Base-by-base conservation (phyloP, 2,113 vertebrate genomes). In the Mungos mungo region DNA sequence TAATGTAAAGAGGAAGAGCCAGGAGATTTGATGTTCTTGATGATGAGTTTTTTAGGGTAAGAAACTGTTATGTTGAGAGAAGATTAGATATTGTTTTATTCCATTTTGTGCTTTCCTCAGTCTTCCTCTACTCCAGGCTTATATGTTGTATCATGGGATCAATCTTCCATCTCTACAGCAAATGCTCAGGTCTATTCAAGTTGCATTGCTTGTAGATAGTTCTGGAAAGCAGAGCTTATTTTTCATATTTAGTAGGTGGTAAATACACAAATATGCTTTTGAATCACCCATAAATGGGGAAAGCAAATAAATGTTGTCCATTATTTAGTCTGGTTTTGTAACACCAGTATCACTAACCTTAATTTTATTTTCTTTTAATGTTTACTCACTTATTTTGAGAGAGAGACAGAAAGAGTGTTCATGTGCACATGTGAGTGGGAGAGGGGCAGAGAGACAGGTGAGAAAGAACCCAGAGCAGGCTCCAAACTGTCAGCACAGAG, bases 281-380 rank as follows among this genome's bases (percentile, higher is more conserved):
- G 65, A 93, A 90, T 72, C 9, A 63, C 3, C 8, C 29, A 77
- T 0, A 54, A 13, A 47, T 83, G 9, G 79, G 35, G 52, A 92
- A 95, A 92, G 13, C 1, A 93, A 81, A 84, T 10, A 72, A 87
- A 19, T 47, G 35, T 4, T 82, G 29, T 35, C 2, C 38, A 27
- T 92, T 66, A 57, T 35, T 94, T 88, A 38, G 82, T 82, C 29
- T 95, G n/a, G 33, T 31, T 97, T 89, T 41, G 10, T 38, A 74
- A 71, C 27, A 63, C 1, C 1, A 68, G 18, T 16, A 33, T 79
- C 14, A 69, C 9, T 19, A 60, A 60, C 57, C 2, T 60, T 60
- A 21, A 23, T 60, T 60, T 60, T 60, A 7, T 60, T 60, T 60
- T 60, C 23, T 57, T 60, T 9, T 23, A 23, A 60, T 23, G 21